A percentile compares a stretch with the other conserved stretches of the same genome.
Conservation (phyloP, 2,888 invertebrate species). For the Nyleta sp. region DNA sequence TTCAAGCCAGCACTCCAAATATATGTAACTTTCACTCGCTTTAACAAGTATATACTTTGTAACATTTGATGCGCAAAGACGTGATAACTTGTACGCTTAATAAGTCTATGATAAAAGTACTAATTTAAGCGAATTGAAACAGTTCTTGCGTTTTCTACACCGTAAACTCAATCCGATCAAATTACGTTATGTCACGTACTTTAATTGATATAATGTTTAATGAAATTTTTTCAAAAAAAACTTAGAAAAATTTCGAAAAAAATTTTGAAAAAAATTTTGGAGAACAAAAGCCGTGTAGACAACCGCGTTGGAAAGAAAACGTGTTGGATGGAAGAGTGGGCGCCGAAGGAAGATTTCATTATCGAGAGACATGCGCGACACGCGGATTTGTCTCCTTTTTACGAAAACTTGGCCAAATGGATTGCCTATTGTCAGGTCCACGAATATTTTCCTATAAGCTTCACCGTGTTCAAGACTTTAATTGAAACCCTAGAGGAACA, state of each 20-base stretch:
- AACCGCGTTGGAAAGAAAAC: neutral
- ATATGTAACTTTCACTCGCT: slow-evolving; percentile 12
- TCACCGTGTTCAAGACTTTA: neutral
- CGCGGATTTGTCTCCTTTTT: neutral
- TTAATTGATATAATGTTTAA: no score
- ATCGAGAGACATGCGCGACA: neutral
- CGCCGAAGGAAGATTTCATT: no score
- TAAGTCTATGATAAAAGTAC: no score
- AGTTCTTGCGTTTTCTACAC: no score
- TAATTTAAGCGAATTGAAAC: no score
- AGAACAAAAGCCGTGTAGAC: neutral
- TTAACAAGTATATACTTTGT: neutral
- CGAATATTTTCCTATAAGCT: neutral
- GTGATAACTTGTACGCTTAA: neutral
- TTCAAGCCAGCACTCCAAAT: slow-evolving; percentile 9
- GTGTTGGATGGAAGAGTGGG: neutral
- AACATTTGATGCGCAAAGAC: slow-evolving; percentile 6
- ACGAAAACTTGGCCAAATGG: slow-evolving; percentile 1
- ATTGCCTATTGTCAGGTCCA: slow-evolving; percentile 3
- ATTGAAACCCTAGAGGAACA: neutral
- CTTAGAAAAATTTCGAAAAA: no score
- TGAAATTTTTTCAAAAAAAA: no score
- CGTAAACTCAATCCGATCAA: no score
- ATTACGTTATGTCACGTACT: no score
- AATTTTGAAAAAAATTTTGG: neutral